These are phyloP conservation scores for Heliothis virescens DNA, from an alignment of 1,140 invertebrate genomes.

Conservation along the genomic window DNA sequence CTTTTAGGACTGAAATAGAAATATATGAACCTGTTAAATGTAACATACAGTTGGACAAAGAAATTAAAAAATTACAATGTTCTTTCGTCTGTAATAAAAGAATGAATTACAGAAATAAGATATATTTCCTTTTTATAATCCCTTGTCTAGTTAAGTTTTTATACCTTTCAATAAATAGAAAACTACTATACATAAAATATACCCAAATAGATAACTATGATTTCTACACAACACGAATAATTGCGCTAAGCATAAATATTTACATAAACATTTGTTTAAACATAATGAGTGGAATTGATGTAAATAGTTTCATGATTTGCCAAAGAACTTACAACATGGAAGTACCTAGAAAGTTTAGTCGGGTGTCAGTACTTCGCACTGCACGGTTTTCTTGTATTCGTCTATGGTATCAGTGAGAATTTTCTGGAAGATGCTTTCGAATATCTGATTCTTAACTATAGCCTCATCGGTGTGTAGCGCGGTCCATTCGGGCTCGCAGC, in stretches of 20 bases:
- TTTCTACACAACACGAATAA: constrained; percentile 34
- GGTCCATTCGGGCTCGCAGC: constrained; percentile 82
- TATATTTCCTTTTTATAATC: background rate
- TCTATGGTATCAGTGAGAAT: constrained; percentile 77
- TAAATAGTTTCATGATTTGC: constrained; percentile 18
- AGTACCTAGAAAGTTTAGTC: background rate
- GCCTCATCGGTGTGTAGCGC: constrained; percentile 75
- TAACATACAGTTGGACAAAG: background rate
- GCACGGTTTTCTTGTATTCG: constrained; percentile 75
- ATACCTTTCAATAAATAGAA: constrained; percentile 32
- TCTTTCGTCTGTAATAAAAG: constrained; percentile 1
- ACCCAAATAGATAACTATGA: constrained; percentile 28
- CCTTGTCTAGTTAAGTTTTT: constrained; percentile 15
- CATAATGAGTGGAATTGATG: constrained; percentile 28
- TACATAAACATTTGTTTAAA: constrained; percentile 17
- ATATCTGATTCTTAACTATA: constrained; percentile 78
- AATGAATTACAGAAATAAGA: constrained; percentile 29
- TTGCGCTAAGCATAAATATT: constrained; percentile 29
- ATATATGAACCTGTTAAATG: constrained; percentile 7
- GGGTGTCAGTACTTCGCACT: constrained; percentile 6
- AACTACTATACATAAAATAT: constrained; percentile 20
- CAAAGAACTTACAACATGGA: background rate
- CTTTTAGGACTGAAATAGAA: background rate
- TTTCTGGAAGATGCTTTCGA: constrained; percentile 80
- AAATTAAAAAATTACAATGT: background rate